phyloP scores from a whole-genome alignment of 1,140 invertebrate species.

The Drosophila lini region DNA sequence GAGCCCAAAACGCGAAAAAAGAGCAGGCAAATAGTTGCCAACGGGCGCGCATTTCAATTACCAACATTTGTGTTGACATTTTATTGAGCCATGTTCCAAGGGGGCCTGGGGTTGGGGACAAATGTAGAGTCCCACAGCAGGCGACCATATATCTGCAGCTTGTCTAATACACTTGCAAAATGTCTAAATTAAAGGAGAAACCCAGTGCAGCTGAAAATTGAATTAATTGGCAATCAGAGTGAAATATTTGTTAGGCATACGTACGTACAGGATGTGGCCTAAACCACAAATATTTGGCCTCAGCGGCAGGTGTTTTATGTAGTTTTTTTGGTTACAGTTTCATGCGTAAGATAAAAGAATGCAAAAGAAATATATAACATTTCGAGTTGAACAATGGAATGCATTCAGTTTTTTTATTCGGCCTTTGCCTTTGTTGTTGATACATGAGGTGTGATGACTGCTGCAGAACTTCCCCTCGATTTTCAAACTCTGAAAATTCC shows the following conservation, averaged over 20 bases:
- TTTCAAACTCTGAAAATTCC: slow-evolving; percentile 19
- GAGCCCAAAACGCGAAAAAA: slow-evolving; percentile 19
- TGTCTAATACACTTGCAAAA: slow-evolving; percentile 59
- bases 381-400: slow-evolving; percentile 49
- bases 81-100: slow-evolving; percentile 65
- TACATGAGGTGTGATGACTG: slow-evolving; percentile 76
- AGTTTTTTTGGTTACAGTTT: slow-evolving; percentile 45
- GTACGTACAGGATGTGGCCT: slow-evolving; percentile 37
- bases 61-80: slow-evolving; percentile 80
- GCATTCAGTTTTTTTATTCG: slow-evolving; percentile 68
- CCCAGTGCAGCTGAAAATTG: slow-evolving; percentile 56
- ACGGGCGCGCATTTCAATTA: slow-evolving; percentile 65
- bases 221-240: slow-evolving; percentile 76
- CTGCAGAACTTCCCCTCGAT: slow-evolving; percentile 29
- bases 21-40: slow-evolving; percentile 35
- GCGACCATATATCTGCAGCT: slow-evolving; percentile 56
- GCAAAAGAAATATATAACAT: slow-evolving; percentile 12
- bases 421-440: slow-evolving; percentile 69
- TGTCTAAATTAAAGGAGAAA: slow-evolving; percentile 74
- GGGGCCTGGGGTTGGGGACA: not conserved
- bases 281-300: slow-evolving; percentile 38
- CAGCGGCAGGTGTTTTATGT: slow-evolving; percentile 58
- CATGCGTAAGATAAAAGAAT: slow-evolving; percentile 41
- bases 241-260: slow-evolving; percentile 28
- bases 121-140: slow-evolving; percentile 53